Conservation (phyloP, 2,797 vertebrate genomes). For the Chaunax sp. region DNA sequence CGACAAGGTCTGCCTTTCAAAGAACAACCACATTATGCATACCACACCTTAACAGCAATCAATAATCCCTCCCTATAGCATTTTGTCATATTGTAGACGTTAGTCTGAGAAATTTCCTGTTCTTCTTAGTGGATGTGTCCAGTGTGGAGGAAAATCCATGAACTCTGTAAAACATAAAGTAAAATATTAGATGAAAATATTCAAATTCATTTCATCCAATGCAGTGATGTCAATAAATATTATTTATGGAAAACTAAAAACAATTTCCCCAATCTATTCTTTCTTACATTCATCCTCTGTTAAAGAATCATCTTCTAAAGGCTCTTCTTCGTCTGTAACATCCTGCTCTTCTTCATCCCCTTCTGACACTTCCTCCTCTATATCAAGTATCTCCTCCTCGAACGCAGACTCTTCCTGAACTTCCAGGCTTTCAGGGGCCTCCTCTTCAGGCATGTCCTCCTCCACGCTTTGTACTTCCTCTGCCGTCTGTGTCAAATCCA, state of each 20-base stretch:
- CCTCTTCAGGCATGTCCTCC: slow-evolving; percentile 20
- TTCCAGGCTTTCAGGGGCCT: slow-evolving; percentile 10
- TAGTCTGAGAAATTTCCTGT: slow-evolving; percentile 37
- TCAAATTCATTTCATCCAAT: background rate
- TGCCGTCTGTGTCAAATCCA: slow-evolving; percentile 1
- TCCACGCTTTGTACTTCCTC: slow-evolving; percentile 20
- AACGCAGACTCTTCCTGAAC: background rate
- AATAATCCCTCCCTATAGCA: slow-evolving; percentile 34
- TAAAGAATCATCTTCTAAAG: slow-evolving; percentile 37
- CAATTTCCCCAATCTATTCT: background rate
- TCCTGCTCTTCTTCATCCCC: slow-evolving; percentile 35
- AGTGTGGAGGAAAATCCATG: slow-evolving; percentile 33
- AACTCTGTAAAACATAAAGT: slow-evolving; percentile 56
- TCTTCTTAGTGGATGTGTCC: slow-evolving; percentile 45
- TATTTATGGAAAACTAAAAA: background rate
- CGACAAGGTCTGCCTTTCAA: slow-evolving; percentile 48
- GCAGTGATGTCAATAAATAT: background rate
- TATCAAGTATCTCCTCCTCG: slow-evolving; percentile 20
- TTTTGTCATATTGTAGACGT: slow-evolving; percentile 40
- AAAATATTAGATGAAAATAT: background rate
- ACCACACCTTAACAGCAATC: slow-evolving; percentile 47
- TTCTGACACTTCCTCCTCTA: slow-evolving; percentile 23
- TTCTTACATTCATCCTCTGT: slow-evolving; percentile 69
- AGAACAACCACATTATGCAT: slow-evolving; percentile 44
- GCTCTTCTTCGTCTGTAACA: slow-evolving; percentile 30